These are phyloP conservation scores for Acropora tenuis DNA, from an alignment of 64 coral and sea anemone species.

Conservation along the genomic window DNA sequence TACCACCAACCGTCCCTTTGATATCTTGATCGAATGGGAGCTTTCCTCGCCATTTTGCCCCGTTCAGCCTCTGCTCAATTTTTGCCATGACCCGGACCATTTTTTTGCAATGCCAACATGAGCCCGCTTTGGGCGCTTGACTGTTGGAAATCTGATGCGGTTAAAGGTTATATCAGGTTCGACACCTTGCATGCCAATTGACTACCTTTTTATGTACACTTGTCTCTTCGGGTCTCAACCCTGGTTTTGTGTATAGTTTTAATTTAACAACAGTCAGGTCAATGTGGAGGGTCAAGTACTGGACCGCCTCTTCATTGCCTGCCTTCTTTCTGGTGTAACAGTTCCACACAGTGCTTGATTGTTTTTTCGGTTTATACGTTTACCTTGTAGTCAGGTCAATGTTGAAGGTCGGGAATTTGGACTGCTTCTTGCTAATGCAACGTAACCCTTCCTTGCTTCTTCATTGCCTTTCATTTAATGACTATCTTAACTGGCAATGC, in stretches of 20 bases:
- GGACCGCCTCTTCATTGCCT: neutral
- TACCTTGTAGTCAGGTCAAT: neutral
- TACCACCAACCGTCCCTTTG: constrained; percentile 10
- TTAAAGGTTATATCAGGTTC: neutral
- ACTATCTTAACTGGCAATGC: no score
- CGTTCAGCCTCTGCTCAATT: neutral
- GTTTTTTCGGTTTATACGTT: neutral
- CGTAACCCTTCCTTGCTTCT: no score
- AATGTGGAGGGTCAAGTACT: neutral
- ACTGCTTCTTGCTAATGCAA: no score
- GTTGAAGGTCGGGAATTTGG: no score
- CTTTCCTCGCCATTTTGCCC: constrained; percentile 11
- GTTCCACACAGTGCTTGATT: neutral
- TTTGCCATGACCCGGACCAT: neutral
- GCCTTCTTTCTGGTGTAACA: neutral
- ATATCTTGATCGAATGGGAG: constrained; percentile 20
- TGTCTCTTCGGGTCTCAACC: neutral
- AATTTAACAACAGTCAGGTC: neutral
- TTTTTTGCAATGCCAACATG: neutral
- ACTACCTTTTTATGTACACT: neutral
- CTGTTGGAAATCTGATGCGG: neutral
- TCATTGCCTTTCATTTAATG: no score
- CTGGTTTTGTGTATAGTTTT: neutral
- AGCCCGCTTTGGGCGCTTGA: neutral
- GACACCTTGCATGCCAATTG: neutral